Evolutionary conservation across 2,113 vertebrate species (phyloP).

Genomic region (Sciurus niger): DNA sequence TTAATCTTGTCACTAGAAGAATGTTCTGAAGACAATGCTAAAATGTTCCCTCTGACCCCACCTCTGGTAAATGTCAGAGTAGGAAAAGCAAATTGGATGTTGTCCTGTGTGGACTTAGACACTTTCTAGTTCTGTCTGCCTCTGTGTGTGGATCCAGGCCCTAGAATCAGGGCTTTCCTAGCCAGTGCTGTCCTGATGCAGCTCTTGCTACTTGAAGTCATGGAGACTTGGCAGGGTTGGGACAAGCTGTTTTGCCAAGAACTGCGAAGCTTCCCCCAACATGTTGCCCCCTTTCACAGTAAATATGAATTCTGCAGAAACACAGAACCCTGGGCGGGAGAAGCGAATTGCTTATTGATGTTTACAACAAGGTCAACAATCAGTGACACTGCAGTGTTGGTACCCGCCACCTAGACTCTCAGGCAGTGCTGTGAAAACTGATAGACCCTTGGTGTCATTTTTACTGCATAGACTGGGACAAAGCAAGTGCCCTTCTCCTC

Average conservation of each 20-base stretch:
- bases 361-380: neutral
- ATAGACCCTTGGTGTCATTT: neutral
- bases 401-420: neutral
- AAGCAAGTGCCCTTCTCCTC: no score
- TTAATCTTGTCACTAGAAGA: constrained; percentile 18
- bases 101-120: rapidly evolving
- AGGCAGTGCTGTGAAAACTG: neutral
- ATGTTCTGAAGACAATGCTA: neutral
- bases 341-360: neutral
- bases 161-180: neutral
- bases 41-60: neutral
- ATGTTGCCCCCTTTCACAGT: neutral
- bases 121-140: neutral
- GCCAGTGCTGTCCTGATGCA: neutral
- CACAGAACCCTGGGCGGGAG: neutral
- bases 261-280: neutral
- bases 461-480: neutral
- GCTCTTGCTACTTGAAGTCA: neutral
- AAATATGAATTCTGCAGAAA: neutral
- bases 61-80: neutral
- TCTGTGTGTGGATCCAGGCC: neutral
- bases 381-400: neutral
- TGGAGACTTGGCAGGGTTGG: neutral
- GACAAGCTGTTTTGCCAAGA: neutral
- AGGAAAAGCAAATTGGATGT: no score